phyloP scores from a whole-genome alignment of 2,888 invertebrate genomes.

The Drosophila acutilabella region DNA sequence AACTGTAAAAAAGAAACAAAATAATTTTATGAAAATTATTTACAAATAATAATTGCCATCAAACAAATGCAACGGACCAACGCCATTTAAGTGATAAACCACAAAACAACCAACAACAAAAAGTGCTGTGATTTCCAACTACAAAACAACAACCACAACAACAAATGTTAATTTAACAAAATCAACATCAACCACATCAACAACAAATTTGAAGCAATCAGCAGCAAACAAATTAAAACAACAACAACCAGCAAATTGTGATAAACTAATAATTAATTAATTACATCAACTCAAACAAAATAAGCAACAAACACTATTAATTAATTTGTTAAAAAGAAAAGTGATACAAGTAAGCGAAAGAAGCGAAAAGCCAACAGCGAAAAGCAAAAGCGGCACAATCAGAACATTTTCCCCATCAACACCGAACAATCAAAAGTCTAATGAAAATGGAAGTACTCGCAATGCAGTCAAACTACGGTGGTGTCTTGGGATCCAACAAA shows the following conservation, averaged over 20 bases:
- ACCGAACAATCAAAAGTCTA: slow-evolving; percentile 50
- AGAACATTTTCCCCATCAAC: slow-evolving; percentile 37
- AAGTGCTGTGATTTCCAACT: slow-evolving; percentile 82
- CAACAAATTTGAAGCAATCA: slow-evolving; percentile 69
- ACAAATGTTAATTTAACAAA: slow-evolving; percentile 57
- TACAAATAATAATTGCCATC: slow-evolving; percentile 72
- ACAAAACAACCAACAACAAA: slow-evolving; percentile 60
- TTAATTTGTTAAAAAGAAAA: slow-evolving; percentile 44
- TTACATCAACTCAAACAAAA: slow-evolving; percentile 17
- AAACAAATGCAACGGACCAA: slow-evolving; percentile 81
- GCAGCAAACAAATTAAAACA: slow-evolving; percentile 43
- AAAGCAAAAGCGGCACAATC: slow-evolving; percentile 36
- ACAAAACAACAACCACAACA: slow-evolving; percentile 68
- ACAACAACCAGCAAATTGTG: slow-evolving; percentile 25
- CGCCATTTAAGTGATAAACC: slow-evolving; percentile 81
- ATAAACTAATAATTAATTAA: slow-evolving; percentile 27
- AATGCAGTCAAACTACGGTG: slow-evolving; percentile 72
- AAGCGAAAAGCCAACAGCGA: neutral
- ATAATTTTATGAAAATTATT: slow-evolving; percentile 66
- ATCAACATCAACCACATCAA: slow-evolving; percentile 26
- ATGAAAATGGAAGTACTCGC: slow-evolving; percentile 79
- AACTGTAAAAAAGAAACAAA: slow-evolving; percentile 37
- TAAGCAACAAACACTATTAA: slow-evolving; percentile 52
- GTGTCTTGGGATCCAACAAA: slow-evolving; percentile 77
- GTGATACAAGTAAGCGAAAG: neutral